A percentile compares a stretch with the other conserved stretches of the same genome.
Conservation (phyloP, 2,113 vertebrate species). For the Zosterops borbonicus region DNA sequence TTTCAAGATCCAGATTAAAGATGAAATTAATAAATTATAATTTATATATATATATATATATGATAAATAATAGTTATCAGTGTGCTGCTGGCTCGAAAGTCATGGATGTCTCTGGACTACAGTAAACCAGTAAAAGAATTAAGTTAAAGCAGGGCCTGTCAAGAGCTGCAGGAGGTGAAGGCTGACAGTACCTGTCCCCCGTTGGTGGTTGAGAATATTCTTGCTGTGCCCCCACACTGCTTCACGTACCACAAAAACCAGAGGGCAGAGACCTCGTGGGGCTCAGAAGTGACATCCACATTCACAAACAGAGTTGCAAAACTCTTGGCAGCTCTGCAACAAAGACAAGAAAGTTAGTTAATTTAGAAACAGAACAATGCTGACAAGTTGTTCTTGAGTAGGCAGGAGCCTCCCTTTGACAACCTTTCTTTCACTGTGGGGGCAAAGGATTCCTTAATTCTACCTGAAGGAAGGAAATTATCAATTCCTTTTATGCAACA, state of each 20-base stretch:
- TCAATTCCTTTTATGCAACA: neutral
- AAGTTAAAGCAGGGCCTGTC: neutral
- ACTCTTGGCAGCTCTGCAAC: constrained; percentile 76
- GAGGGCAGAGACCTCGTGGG: constrained; percentile 92
- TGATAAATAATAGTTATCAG: neutral
- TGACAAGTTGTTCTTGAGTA: neutral
- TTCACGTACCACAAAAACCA: constrained; percentile 99
- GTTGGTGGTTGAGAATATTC: constrained; percentile 91
- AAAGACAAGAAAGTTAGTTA: neutral
- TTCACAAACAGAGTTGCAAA: constrained; percentile 93
- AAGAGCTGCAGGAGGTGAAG: neutral
- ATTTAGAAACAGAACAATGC: neutral
- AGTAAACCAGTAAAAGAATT: neutral
- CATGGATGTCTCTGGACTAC: neutral
- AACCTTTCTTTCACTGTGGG: neutral
- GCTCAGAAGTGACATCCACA: constrained; percentile 91
- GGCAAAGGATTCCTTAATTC: neutral
- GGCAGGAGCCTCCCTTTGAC: neutral
- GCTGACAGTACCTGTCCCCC: constrained; percentile 88
- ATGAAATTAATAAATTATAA: neutral
- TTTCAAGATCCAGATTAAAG: neutral
- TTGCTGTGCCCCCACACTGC: constrained; percentile 90
- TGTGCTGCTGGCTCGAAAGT: neutral
- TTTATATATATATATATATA: too few relatives aligned
- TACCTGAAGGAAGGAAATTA: neutral